Percentiles rank a stretch among this genome's conserved stretches.
Evolutionary conservation across 2,113 vertebrate species (phyloP).

Genomic region (Danionella cerebrum): DNA sequence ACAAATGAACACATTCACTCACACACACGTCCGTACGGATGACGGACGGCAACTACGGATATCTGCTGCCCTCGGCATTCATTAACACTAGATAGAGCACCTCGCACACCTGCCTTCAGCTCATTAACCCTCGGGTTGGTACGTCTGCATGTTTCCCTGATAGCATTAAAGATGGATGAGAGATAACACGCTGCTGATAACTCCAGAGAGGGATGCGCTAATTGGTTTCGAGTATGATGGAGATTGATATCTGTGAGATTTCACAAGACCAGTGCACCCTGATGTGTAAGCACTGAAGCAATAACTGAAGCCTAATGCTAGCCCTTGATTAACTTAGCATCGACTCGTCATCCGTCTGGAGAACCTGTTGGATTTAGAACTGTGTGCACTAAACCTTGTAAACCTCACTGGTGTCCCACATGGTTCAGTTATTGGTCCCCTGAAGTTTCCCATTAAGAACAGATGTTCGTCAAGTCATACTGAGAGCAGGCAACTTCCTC

Average conservation of each 20-base stretch:
- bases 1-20: slow-evolving; percentile 15
- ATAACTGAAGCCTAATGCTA: not conserved
- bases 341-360: not conserved
- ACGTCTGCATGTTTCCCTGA: not conserved
- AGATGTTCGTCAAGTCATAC: no score
- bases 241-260: not conserved
- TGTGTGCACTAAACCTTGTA: not conserved
- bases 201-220: not conserved
- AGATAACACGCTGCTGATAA: not conserved
- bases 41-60: slow-evolving; percentile 25
- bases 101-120: slow-evolving; percentile 39
- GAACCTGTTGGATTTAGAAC: not conserved
- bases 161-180: not conserved
- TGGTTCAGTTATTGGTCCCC: not conserved
- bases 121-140: slow-evolving; percentile 31
- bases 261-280: no score
- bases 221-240: not conserved
- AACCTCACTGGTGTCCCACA: not conserved
- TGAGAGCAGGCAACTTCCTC: no score
- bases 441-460: not conserved
- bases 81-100: slow-evolving; percentile 38
- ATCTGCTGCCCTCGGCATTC: slow-evolving; percentile 32
- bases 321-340: not conserved
- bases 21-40: slow-evolving; percentile 32
- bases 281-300: not conserved